Percentiles rank a stretch among this genome's conserved stretches.
These are phyloP conservation scores for Drosophila kuntzei DNA, from an alignment of 2,888 invertebrate species.

Conservation along the genomic window DNA sequence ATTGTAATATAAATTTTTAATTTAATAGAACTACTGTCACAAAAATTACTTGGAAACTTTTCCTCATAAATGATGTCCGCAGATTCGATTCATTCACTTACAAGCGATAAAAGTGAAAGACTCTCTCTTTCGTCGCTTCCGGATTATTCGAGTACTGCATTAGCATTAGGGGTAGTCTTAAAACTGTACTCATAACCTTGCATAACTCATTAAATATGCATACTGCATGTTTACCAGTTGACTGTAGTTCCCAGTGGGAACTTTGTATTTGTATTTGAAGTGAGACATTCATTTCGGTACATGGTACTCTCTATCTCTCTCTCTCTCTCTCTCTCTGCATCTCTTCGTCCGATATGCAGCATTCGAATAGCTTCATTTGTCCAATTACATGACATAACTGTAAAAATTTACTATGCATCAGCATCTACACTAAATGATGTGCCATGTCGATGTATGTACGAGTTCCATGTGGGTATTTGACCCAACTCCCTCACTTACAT, in stretches of 20 bases:
- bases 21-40: too few relatives aligned
- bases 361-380: slow-evolving; percentile 70
- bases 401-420: slow-evolving; percentile 67
- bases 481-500: slow-evolving; percentile 5
- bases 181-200: slow-evolving; percentile 14
- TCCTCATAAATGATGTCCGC: not conserved
- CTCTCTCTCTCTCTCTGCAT: not conserved
- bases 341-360: slow-evolving; percentile 33
- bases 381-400: slow-evolving; percentile 74
- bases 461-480: slow-evolving; percentile 35
- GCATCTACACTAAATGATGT: slow-evolving; percentile 52
- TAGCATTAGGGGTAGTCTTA: not conserved
- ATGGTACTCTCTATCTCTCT: not conserved
- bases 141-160: not conserved
- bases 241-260: slow-evolving; percentile 15
- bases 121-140: slow-evolving; percentile 1
- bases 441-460: slow-evolving; percentile 42
- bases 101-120: not conserved
- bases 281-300: not conserved
- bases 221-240: slow-evolving; percentile 25
- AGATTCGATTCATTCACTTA: not conserved
- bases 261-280: slow-evolving; percentile 33
- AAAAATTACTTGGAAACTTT: not conserved
- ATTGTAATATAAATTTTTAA: too few relatives aligned
- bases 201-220: slow-evolving; percentile 46